phyloP scores from a whole-genome alignment of 2,113 vertebrate genomes.

The Pseudopipra pipra region DNA sequence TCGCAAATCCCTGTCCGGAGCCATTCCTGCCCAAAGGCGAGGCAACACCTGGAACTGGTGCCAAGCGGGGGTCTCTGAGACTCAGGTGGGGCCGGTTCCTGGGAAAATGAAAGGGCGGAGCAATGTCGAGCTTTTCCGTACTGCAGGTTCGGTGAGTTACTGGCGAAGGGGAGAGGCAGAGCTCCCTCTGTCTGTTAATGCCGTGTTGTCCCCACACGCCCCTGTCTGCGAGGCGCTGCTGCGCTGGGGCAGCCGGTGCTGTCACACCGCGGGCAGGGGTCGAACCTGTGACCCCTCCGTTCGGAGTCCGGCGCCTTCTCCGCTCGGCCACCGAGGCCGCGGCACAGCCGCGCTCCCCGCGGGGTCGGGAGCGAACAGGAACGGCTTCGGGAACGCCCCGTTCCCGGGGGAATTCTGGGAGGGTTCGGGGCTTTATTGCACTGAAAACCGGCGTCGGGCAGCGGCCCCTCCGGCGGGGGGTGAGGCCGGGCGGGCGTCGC shows the following conservation, averaged over 20 bases:
- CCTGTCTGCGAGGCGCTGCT: fast-evolving
- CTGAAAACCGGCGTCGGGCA: not conserved
- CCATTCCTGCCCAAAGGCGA: fast-evolving
- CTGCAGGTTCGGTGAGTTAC: fast-evolving
- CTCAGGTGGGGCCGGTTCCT: fast-evolving
- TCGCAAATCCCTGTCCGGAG: not conserved
- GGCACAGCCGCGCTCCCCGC: fast-evolving
- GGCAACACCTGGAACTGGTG: fast-evolving
- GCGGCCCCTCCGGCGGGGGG: no score
- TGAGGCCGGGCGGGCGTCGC: not conserved
- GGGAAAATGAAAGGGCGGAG: fast-evolving
- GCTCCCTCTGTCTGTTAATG: fast-evolving
- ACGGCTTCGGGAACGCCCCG: no score
- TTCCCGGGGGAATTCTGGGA: not conserved
- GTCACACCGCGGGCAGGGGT: constrained; percentile 14
- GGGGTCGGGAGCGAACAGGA: not conserved
- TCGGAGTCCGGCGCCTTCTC: constrained; percentile 48
- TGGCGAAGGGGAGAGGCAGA: fast-evolving
- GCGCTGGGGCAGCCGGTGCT: no score
- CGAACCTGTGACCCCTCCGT: constrained; percentile 71
- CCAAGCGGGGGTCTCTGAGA: fast-evolving
- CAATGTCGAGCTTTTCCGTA: fast-evolving
- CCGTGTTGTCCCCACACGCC: fast-evolving
- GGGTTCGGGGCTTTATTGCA: fast-evolving
- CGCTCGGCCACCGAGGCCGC: constrained; percentile 20